phyloP scores from a whole-genome alignment of 2,888 invertebrate genomes.

The Perithous albicinctus region DNA sequence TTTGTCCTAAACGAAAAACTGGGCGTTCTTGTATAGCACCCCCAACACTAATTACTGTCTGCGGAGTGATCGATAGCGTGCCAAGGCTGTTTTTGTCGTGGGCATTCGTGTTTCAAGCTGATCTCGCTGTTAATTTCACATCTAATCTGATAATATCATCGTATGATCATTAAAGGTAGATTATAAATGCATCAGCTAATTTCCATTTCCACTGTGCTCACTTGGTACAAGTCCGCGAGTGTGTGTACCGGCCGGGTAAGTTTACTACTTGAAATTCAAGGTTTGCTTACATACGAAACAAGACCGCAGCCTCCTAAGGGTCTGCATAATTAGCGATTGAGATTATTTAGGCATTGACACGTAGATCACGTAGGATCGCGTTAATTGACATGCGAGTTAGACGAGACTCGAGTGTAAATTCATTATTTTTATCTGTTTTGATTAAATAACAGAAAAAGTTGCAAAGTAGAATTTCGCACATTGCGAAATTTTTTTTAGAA shows the following conservation, averaged over 20 bases:
- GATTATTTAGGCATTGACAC: conserved; percentile 20
- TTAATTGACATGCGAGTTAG: background rate
- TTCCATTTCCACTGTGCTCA: conserved; percentile 45
- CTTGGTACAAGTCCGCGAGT: background rate
- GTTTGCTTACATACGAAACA: conserved; percentile 41
- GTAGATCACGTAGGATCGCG: background rate
- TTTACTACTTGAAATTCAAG: conserved; percentile 50
- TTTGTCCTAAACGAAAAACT: conserved; percentile 33
- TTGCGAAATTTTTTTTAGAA: too few relatives aligned
- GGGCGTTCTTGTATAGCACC: background rate
- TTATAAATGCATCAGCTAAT: conserved; percentile 60
- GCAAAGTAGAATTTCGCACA: too few relatives aligned
- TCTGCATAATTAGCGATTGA: conserved; percentile 46
- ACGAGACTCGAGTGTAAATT: background rate
- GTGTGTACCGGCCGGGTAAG: conserved; percentile 19
- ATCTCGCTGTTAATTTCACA: conserved; percentile 23
- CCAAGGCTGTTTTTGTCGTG: background rate
- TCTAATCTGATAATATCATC: conserved; percentile 15
- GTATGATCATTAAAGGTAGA: conserved; percentile 26
- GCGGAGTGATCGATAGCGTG: conserved; percentile 7
- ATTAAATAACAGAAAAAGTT: too few relatives aligned
- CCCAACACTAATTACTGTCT: conserved; percentile 26
- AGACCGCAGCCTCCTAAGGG: conserved; percentile 30
- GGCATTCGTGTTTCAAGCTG: background rate
- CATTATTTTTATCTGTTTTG: background rate